Evolutionary conservation across 2,888 invertebrate species (phyloP), one percentile per base, ranked within the genome.

Genomic region (Blera fallax): DNA sequence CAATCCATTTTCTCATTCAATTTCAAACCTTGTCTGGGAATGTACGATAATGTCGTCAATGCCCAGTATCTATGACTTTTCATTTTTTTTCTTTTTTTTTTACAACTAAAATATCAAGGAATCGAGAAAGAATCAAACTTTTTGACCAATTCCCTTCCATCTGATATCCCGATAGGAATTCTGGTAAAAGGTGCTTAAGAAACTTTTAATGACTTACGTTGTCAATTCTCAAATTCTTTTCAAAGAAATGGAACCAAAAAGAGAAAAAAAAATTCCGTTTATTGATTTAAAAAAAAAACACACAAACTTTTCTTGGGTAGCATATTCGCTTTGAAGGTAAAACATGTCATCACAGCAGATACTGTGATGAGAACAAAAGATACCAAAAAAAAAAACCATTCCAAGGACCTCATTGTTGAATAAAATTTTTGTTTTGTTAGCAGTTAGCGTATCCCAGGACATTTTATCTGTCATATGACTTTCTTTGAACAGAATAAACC

Each of bases 141-240:
- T 78, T 43, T 69, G 69, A 78, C 32, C 60, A 70, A 70, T 78
- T 76, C 69, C 50, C 40, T 78, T 70, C 40, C 62, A 45, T 54
- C 24, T 54, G 40, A 62, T 18, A 34, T 29, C 27, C 50, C 69
- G 24, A 8, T 7, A 4, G 48, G 27, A 70, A 58, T 67, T 67
- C 24, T 18, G 29, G 16, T 58, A 64, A 64, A 81, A 69, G 70
- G 50, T 60, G 60, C 56, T 77, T 74, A 45, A 64, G 52, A 84
- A 74, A 76, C 54, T 79, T 69, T 79, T 79, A 84, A 84, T 73
- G 62, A 67, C 73, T 73, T 62, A 72, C 72, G 65, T 72, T 83
- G 78, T 65, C 72, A 67, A 56, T 72, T 72, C 52, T 70, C 37
- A 18, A 34, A 45, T 67, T 52, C 60, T 16, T 58, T 70, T 65